These are phyloP conservation scores for Darevskia mixta DNA, from an alignment of 2,797 vertebrate species.

Conservation along the genomic window DNA sequence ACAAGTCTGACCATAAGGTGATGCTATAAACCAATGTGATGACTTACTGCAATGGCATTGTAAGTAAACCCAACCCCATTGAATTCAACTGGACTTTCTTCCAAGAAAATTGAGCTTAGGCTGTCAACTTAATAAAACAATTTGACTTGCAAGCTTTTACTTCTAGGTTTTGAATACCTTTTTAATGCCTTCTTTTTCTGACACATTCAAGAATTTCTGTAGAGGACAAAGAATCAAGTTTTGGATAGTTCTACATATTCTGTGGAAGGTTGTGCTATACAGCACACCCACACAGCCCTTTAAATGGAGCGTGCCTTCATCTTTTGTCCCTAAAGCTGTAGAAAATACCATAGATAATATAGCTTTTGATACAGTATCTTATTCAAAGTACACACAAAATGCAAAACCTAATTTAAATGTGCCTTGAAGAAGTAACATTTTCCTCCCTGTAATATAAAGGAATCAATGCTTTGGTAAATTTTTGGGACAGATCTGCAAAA, in stretches of 20 bases:
- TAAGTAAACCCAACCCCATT: background rate
- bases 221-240: conserved; percentile 7
- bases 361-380: conserved; percentile 44
- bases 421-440: conserved; percentile 56
- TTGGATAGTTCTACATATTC: conserved; percentile 28
- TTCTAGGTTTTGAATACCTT: conserved; percentile 1
- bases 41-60: background rate
- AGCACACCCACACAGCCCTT: conserved; percentile 20
- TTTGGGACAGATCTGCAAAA: conserved; percentile 63
- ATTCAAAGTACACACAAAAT: conserved; percentile 50
- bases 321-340: conserved; percentile 51
- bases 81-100: background rate
- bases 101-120: background rate
- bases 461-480: conserved; percentile 67
- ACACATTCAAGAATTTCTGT: conserved; percentile 24
- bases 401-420: conserved; percentile 48
- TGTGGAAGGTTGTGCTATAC: conserved; percentile 44
- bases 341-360: conserved; percentile 52
- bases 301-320: conserved; percentile 43
- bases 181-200: conserved; percentile 21
- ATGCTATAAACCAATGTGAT: background rate
- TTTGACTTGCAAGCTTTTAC: background rate
- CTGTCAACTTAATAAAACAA: background rate
- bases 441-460: background rate
- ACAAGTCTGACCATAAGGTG: background rate